Evolutionary conservation across 2,797 vertebrate genomes (phyloP).

Genomic region (Oreortyx pictus): DNA sequence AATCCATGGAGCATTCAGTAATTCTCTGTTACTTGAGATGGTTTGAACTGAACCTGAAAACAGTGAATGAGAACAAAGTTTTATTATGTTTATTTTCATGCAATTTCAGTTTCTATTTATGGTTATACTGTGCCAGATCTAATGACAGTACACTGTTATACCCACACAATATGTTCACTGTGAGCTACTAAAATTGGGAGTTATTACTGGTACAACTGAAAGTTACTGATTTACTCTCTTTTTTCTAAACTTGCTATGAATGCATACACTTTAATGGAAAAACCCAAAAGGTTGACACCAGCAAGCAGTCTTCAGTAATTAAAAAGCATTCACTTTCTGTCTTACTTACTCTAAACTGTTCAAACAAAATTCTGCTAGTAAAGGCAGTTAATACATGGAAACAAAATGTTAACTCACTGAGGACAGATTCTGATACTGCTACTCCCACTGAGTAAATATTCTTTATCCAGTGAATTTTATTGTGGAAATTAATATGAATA

Average conservation of each 20-base stretch:
- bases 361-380: neutral
- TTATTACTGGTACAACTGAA: neutral
- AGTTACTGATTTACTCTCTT: neutral
- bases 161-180: neutral
- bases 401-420: neutral
- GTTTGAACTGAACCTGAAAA: neutral
- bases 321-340: neutral
- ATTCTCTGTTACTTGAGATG: neutral
- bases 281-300: neutral
- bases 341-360: neutral
- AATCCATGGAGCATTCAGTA: neutral
- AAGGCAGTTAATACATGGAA: neutral
- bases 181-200: neutral
- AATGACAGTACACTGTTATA: constrained; percentile 4
- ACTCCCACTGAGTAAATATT: neutral
- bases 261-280: neutral
- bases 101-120: constrained; percentile 38
- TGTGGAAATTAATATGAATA: neutral
- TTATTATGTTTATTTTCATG: neutral
- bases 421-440: neutral
- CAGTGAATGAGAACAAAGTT: neutral
- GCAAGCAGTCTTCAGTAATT: neutral
- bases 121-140: constrained; percentile 31
- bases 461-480: neutral
- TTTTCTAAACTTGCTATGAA: neutral